These are phyloP conservation scores for Coreius guichenoti DNA, from an alignment of 2,797 vertebrate genomes.

Conservation along the genomic window DNA sequence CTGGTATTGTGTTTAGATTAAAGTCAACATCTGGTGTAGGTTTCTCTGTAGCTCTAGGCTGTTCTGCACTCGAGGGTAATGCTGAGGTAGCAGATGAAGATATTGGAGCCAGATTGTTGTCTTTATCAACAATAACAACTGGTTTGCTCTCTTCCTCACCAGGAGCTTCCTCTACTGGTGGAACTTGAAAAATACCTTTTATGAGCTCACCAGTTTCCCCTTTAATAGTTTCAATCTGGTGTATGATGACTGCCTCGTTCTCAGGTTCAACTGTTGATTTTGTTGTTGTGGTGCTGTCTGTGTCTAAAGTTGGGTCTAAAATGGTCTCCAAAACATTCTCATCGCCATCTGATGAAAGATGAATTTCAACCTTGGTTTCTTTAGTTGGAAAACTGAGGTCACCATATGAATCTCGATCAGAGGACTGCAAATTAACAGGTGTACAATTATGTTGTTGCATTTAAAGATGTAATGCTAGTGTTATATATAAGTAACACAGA, in stretches of 20 bases:
- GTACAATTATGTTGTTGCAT: conserved; percentile 13
- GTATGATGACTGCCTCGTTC: conserved; percentile 69
- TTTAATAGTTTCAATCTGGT: conserved; percentile 72
- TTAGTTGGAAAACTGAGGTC: conserved; percentile 65
- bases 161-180: conserved; percentile 43
- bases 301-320: conserved; percentile 60
- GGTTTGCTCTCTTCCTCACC: conserved; percentile 18
- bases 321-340: conserved; percentile 70
- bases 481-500: neutral
- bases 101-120: conserved; percentile 60
- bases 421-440: conserved; percentile 60
- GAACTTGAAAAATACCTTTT: conserved; percentile 63
- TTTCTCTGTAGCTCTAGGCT: conserved; percentile 31
- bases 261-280: conserved; percentile 59
- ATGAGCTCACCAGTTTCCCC: conserved; percentile 72
- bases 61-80: conserved; percentile 24
- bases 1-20: conserved; percentile 52
- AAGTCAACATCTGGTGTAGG: conserved; percentile 51
- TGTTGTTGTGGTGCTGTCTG: neutral
- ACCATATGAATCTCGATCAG: conserved; percentile 70
- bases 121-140: conserved; percentile 31
- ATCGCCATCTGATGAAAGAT: conserved; percentile 63
- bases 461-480: neutral
- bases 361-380: conserved; percentile 55
- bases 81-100: conserved; percentile 63